Conservation (phyloP, 2,113 vertebrate genomes). For the Ailurus styani region DNA sequence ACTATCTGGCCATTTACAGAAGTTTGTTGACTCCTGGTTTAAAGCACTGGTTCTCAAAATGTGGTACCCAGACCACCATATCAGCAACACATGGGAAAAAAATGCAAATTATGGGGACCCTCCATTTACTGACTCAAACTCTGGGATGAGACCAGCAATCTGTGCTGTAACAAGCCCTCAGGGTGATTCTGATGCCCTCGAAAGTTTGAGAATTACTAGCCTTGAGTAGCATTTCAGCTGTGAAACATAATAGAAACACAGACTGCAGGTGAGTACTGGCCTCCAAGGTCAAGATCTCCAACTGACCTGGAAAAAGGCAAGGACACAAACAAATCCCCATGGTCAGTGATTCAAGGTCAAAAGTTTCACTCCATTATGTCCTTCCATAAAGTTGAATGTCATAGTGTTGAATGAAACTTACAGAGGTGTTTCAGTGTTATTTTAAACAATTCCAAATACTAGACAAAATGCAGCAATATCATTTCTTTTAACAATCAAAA, state of each 20-base stretch:
- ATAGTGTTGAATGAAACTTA: not conserved
- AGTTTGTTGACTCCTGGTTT: not conserved
- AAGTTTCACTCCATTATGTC: not conserved
- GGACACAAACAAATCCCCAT: not conserved
- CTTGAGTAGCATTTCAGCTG: not conserved
- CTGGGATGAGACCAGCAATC: not conserved
- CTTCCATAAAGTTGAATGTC: not conserved
- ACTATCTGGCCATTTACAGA: not conserved
- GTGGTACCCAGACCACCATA: not conserved
- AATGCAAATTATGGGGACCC: not conserved
- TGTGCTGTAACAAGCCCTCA: not conserved
- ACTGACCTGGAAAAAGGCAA: not conserved
- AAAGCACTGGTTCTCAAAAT: not conserved
- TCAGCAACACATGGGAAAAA: not conserved
- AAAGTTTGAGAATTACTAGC: not conserved
- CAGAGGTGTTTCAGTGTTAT: not conserved
- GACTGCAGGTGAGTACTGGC: not conserved
- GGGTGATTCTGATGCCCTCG: not conserved
- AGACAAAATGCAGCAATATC: not conserved
- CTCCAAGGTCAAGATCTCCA: not conserved
- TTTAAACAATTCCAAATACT: slow-evolving; percentile 21
- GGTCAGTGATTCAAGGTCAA: not conserved
- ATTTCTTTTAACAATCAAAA: not conserved
- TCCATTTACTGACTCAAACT: not conserved
- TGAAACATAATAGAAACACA: not conserved